These are phyloP conservation scores for Achlya flavicornis DNA, from an alignment of 2,888 invertebrate species.

Conservation along the genomic window DNA sequence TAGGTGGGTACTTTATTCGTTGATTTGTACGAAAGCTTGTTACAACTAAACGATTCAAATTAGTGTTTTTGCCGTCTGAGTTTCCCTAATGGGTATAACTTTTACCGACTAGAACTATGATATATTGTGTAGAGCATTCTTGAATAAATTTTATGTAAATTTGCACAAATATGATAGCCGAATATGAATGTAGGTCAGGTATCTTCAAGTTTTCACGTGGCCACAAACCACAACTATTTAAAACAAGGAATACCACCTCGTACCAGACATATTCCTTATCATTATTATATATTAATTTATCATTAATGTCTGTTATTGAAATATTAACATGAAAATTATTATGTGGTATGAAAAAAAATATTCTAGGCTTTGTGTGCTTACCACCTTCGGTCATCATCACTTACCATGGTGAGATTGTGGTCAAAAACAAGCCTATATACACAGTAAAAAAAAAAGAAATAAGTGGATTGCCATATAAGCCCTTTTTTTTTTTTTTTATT, in stretches of 20 bases:
- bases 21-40: background rate
- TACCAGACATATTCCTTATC: constrained; percentile 13
- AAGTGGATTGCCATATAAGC: too few species aligned
- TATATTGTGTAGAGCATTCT: background rate
- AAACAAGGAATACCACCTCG: constrained; percentile 1
- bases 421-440: too few species aligned
- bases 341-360: too few species aligned
- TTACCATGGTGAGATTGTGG: too few species aligned
- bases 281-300: background rate
- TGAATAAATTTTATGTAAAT: background rate
- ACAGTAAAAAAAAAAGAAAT: too few species aligned
- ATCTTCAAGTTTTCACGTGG: background rate
- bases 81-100: background rate
- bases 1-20: background rate
- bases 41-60: background rate
- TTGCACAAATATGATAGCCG: background rate
- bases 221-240: constrained; percentile 5
- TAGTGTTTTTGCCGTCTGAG: background rate
- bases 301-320: background rate
- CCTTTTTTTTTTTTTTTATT: too few species aligned
- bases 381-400: too few species aligned
- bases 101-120: background rate
- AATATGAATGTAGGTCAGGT: background rate
- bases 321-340: background rate
- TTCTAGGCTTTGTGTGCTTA: too few species aligned